A percentile compares a stretch with the other conserved stretches of the same genome.
These are phyloP conservation scores for Spilosoma lubricipeda DNA, from an alignment of 2,888 invertebrate species.

Conservation along the genomic window DNA sequence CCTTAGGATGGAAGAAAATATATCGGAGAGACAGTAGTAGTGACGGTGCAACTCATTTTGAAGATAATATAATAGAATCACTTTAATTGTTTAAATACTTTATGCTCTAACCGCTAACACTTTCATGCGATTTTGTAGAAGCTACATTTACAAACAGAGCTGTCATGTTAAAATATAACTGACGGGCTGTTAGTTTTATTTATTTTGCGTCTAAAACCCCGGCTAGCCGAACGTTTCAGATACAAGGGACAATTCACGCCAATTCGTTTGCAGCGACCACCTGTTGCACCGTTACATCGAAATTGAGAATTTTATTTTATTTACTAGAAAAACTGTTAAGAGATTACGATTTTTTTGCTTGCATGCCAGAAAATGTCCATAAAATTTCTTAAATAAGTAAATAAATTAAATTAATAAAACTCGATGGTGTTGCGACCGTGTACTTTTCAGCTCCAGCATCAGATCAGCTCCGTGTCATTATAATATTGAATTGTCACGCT, in stretches of 20 bases:
- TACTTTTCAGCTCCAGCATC: too few relatives aligned
- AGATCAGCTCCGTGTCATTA: too few relatives aligned
- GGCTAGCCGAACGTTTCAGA: constrained; percentile 55
- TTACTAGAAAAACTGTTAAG: not conserved
- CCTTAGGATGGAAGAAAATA: too few relatives aligned
- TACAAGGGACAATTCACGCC: constrained; percentile 72
- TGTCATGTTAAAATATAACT: constrained; percentile 68
- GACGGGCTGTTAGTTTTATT: constrained; percentile 62
- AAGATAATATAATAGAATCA: not conserved
- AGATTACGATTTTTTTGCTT: too few relatives aligned
- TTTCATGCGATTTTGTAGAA: constrained; percentile 9
- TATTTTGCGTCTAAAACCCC: constrained; percentile 62
- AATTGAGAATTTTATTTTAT: not conserved
- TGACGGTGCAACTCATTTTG: too few relatives aligned
- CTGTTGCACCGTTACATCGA: constrained; percentile 52
- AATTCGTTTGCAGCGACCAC: constrained; percentile 54
- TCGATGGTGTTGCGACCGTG: too few relatives aligned
- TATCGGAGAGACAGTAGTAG: too few relatives aligned
- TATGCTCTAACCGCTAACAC: not conserved
- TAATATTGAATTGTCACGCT: too few relatives aligned
- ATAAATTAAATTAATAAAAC: too few relatives aligned
- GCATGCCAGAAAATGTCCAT: too few relatives aligned
- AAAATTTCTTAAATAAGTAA: too few relatives aligned
- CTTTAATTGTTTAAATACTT: not conserved
- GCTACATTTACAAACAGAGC: constrained; percentile 41